A percentile compares a stretch with the other conserved stretches of the same genome.
Evolutionary conservation across 2,888 invertebrate species (phyloP).

Genomic region (Harpagoxenus sublaevis): DNA sequence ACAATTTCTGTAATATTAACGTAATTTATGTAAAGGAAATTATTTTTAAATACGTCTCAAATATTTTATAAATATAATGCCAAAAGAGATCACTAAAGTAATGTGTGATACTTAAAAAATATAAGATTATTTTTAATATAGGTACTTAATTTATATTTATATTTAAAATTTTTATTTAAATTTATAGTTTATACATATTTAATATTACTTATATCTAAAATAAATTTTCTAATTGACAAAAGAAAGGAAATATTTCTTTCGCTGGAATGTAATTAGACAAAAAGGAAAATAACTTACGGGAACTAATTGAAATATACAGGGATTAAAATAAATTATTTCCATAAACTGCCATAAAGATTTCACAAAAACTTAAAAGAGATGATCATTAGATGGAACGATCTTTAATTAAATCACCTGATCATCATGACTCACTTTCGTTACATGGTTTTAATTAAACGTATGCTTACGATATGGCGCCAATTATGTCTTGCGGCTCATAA

Average conservation of each 20-base stretch:
- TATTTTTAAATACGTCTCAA: not conserved
- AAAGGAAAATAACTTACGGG: not conserved
- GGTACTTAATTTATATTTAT: not conserved
- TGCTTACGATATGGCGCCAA: slow-evolving; percentile 22
- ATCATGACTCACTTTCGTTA: slow-evolving; percentile 2
- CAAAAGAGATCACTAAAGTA: not conserved
- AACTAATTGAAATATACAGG: not conserved
- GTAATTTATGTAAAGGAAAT: not conserved
- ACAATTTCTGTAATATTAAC: not conserved
- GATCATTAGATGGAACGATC: not conserved
- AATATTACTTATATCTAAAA: not conserved
- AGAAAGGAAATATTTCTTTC: not conserved
- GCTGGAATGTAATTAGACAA: not conserved
- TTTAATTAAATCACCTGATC: slow-evolving; percentile 30
- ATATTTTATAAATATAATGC: not conserved
- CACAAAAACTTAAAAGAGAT: not conserved
- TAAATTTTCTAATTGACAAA: not conserved
- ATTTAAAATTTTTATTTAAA: not conserved
- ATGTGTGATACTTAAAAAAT: not conserved
- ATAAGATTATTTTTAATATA: not conserved
- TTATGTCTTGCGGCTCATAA: not conserved
- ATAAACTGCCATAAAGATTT: not conserved
- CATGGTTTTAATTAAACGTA: slow-evolving; percentile 45
- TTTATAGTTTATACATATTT: not conserved
- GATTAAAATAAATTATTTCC: slow-evolving; percentile 1